Evolutionary conservation across 2,797 vertebrate species (phyloP).

Genomic region (Acrocephalus scirpaceus): DNA sequence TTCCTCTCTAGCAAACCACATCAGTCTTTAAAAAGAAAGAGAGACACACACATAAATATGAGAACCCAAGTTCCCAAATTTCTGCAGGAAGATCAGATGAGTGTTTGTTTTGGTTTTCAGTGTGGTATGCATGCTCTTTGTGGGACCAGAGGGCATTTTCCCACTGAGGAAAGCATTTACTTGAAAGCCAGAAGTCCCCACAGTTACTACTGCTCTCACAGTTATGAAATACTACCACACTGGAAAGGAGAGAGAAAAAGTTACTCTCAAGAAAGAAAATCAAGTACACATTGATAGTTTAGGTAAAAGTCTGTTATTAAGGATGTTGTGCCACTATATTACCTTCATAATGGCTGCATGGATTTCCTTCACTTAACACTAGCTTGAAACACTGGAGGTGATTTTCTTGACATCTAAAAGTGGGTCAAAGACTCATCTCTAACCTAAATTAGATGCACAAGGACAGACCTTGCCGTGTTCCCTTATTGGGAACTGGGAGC

Average conservation of each 20-base stretch:
- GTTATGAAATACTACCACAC: neutral
- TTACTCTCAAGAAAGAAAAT: neutral
- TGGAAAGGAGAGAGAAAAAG: neutral
- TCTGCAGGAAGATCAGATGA: neutral
- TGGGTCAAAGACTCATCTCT: neutral
- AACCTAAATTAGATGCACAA: neutral
- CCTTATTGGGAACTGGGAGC: neutral
- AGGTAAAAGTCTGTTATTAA: neutral
- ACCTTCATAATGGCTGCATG: neutral
- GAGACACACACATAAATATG: neutral
- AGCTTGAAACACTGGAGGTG: neutral
- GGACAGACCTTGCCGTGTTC: neutral
- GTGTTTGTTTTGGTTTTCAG: neutral
- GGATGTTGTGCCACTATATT: neutral
- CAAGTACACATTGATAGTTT: neutral
- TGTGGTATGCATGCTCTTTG: neutral
- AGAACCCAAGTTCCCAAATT: neutral
- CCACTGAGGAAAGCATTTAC: neutral
- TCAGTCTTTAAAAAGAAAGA: constrained; percentile 1
- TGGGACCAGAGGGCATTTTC: constrained; percentile 28
- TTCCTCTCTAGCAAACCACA: neutral
- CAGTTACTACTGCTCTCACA: neutral
- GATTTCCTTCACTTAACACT: neutral
- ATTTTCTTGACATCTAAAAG: constrained; percentile 1
- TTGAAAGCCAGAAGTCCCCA: neutral